Conservation (phyloP, 2,797 vertebrate species). For the Gastrophryne carolinensis region DNA sequence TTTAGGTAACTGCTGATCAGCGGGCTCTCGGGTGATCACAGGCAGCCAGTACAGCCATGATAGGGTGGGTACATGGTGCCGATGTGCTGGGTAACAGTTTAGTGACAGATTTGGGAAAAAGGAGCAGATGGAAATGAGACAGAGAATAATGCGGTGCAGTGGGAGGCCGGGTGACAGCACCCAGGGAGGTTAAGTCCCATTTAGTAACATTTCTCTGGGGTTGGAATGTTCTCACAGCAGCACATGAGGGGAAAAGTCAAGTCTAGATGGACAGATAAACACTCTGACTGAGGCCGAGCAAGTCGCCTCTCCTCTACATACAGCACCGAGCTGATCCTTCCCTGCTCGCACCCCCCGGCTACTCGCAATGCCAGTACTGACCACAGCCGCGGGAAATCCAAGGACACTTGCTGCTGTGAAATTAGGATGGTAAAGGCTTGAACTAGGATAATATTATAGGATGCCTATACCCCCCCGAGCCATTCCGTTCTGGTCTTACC, state of each 20-base stretch:
- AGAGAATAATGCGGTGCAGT: background rate
- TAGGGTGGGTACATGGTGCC: no score
- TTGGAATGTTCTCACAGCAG: constrained; percentile 51
- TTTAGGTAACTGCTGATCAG: no score
- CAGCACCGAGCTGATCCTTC: background rate
- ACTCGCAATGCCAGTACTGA: background rate
- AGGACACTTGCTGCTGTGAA: no score
- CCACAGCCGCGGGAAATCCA: background rate
- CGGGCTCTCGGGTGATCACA: no score
- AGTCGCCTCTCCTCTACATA: constrained; percentile 36
- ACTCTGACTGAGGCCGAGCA: constrained; percentile 32
- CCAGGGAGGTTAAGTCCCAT: constrained; percentile 36
- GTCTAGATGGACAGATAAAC: constrained; percentile 50
- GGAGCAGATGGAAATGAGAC: background rate
- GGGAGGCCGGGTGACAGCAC: background rate
- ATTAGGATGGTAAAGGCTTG: no score
- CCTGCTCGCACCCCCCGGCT: background rate
- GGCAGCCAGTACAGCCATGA: no score
- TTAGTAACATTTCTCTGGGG: constrained; percentile 26
- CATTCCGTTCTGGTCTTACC: no score
- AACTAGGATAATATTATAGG: no score
- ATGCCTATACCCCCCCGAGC: no score
- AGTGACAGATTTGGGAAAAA: background rate
- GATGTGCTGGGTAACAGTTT: no score
- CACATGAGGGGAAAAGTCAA: constrained; percentile 47